Conservation (phyloP, 2,113 vertebrate genomes). For the Thamnaconus septentrionalis region DNA sequence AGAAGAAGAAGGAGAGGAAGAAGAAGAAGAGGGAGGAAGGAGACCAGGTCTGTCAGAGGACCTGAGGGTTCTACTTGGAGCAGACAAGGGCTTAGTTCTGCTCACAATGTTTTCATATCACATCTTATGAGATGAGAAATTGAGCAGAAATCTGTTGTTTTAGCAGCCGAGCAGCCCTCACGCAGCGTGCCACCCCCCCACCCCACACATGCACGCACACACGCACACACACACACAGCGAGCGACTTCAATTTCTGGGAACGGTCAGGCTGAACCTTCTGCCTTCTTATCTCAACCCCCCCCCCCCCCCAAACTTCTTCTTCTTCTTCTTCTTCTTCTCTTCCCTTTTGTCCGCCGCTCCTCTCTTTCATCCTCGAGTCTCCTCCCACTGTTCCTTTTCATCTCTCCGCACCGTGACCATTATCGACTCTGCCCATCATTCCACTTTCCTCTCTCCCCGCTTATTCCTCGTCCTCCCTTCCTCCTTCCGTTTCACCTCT, state of each 20-base stretch:
- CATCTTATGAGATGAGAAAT: not conserved
- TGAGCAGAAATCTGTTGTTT: not conserved
- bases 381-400: constrained; percentile 5
- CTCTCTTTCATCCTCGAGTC: constrained; percentile 10
- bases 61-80: not conserved
- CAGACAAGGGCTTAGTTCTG: not conserved
- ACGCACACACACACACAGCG: too few species aligned
- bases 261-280: not conserved
- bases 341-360: not conserved
- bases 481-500: constrained; percentile 26
- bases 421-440: constrained; percentile 7
- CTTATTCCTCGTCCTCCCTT: constrained; percentile 16
- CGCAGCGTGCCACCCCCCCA: not conserved
- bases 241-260: not conserved
- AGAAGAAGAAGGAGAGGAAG: too few species aligned
- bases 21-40: too few species aligned
- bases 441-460: not conserved
- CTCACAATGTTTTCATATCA: not conserved
- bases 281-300: not conserved
- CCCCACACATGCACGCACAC: too few species aligned
- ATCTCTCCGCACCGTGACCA: constrained; percentile 1
- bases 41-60: too few species aligned
- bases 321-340: not conserved
- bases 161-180: not conserved
- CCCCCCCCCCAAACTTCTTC: not conserved